A percentile compares a stretch with the other conserved stretches of the same genome.
phyloP scores from a whole-genome alignment of 53 echinoderm and acorn worm genomes.

The Paracentrotus lividus region DNA sequence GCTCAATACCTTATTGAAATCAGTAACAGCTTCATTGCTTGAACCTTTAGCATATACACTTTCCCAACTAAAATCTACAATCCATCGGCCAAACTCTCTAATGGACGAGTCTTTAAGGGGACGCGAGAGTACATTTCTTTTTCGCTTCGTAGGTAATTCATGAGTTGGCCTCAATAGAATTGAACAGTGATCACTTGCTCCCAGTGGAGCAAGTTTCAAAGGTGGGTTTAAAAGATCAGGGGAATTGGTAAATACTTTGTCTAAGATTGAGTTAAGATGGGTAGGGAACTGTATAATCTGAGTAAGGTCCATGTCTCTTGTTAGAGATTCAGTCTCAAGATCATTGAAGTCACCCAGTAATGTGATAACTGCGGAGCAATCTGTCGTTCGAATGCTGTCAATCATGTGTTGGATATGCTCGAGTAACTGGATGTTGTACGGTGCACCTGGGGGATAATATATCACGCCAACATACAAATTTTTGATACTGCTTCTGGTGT shows the following conservation, averaged over 20 bases:
- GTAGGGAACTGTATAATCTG: too few species aligned
- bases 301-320: background rate
- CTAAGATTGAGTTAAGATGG: too few species aligned
- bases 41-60: too few species aligned
- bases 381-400: background rate
- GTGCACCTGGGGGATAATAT: background rate
- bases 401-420: background rate
- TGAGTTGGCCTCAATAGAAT: background rate
- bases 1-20: too few species aligned
- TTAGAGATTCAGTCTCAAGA: background rate
- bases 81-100: background rate
- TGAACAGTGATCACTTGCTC: background rate
- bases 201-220: background rate
- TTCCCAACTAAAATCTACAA: background rate
- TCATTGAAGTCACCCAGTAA: background rate
- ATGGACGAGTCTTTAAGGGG: background rate
- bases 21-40: too few species aligned
- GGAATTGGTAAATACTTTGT: background rate
- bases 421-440: background rate
- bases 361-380: background rate
- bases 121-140: background rate
- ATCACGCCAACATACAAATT: background rate
- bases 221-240: background rate
- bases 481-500: constrained; percentile 47
- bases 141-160: background rate